phyloP scores from a whole-genome alignment of 64 coral and sea anemone species.

The Platygyra sinensis region DNA sequence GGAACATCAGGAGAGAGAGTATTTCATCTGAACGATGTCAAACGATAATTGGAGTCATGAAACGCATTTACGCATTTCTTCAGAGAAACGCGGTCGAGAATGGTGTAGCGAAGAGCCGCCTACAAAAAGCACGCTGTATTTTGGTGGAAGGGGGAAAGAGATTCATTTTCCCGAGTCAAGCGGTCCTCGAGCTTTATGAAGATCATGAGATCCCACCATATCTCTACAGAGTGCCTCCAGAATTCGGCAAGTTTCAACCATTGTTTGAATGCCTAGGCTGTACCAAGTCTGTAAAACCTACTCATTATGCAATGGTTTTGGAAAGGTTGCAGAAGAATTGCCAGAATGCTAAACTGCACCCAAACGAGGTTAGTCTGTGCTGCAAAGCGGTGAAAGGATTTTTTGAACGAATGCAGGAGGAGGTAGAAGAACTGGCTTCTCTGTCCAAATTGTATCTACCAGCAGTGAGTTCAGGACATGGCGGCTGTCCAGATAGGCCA shows the following conservation, averaged over 20 bases:
- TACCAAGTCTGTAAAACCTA: background rate
- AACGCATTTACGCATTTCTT: conserved; percentile 34
- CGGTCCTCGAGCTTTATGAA: conserved; percentile 16
- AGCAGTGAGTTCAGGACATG: background rate
- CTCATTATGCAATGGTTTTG: conserved; percentile 53
- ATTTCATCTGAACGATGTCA: background rate
- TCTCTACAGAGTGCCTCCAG: conserved; percentile 47
- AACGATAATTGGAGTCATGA: conserved; percentile 23
- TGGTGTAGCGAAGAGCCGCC: background rate
- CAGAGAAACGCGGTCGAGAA: background rate
- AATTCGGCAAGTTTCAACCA: conserved; percentile 2
- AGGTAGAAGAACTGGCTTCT: background rate
- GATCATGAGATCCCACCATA: conserved; percentile 58
- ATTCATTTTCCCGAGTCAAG: conserved; percentile 37
- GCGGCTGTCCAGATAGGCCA: background rate
- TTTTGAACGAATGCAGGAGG: background rate
- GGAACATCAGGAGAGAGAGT: background rate
- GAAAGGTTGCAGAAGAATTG: conserved; percentile 22
- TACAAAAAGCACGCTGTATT: conserved; percentile 15
- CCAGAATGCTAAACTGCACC: background rate
- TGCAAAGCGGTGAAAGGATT: conserved; percentile 49
- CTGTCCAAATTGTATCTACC: conserved; percentile 20
- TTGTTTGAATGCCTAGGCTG: conserved; percentile 57
- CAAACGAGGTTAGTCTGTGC: background rate
- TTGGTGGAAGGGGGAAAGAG: conserved; percentile 20